Percentiles rank a stretch among this genome's conserved stretches.
These are phyloP conservation scores for Chironomus tepperi DNA, from an alignment of 1,140 invertebrate genomes.

Conservation along the genomic window DNA sequence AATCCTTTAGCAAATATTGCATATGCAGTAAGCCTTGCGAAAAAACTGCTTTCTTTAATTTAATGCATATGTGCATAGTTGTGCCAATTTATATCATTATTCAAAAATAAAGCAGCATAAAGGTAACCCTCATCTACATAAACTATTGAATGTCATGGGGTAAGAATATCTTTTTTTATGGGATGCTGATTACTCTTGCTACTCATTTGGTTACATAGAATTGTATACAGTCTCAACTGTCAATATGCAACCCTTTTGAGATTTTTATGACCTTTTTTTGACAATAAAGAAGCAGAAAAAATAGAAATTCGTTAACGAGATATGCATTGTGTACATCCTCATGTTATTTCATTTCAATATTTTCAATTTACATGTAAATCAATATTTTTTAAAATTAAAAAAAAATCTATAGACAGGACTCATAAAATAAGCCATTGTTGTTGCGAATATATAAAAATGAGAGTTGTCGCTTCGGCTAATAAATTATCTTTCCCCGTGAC, in stretches of 20 bases:
- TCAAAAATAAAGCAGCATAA: neutral
- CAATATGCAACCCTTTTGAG: conserved; percentile 5
- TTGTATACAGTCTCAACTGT: neutral
- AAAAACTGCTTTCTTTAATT: neutral
- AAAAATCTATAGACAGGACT: too few relatives aligned
- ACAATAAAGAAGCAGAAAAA: neutral
- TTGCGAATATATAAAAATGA: neutral
- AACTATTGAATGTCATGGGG: conserved; percentile 16
- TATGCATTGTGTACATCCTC: neutral
- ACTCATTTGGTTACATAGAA: conserved; percentile 17
- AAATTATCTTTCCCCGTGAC: conserved; percentile 21
- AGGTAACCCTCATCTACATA: conserved; percentile 20
- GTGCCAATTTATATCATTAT: neutral
- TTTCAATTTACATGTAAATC: conserved; percentile 11
- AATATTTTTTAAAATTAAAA: neutral
- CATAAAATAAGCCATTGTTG: too few relatives aligned
- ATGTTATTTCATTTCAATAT: neutral
- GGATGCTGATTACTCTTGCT: conserved; percentile 18
- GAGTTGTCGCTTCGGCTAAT: conserved; percentile 9
- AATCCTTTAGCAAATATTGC: conserved; percentile 15
- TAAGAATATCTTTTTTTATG: neutral
- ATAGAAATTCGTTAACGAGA: neutral
- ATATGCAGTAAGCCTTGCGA: too few relatives aligned
- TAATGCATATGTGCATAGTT: too few relatives aligned
- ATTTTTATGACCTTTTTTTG: conserved; percentile 18